These are phyloP conservation scores for Eudasyphora cyanicolor DNA, from an alignment of 2,888 invertebrate species.

Conservation along the genomic window DNA sequence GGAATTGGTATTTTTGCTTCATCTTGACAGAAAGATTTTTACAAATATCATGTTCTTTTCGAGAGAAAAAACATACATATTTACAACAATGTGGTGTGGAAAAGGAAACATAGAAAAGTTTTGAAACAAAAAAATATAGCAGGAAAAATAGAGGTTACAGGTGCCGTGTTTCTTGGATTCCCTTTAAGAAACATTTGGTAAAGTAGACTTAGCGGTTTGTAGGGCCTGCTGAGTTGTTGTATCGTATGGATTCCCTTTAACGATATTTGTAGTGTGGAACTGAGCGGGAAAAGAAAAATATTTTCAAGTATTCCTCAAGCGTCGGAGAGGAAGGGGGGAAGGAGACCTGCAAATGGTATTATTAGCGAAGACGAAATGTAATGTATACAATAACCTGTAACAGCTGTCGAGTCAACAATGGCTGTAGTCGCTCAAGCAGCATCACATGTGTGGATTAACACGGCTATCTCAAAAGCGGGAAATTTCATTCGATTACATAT, in stretches of 20 bases:
- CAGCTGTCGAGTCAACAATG: constrained; percentile 56
- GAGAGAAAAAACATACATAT: constrained; percentile 18
- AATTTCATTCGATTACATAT: background rate
- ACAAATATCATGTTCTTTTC: constrained; percentile 10
- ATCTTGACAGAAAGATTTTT: background rate
- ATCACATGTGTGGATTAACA: background rate
- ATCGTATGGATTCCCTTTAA: constrained; percentile 77
- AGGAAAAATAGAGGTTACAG: constrained; percentile 58
- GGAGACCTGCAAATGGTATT: constrained; percentile 58
- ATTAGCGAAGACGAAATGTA: constrained; percentile 54
- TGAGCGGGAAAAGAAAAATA: constrained; percentile 55
- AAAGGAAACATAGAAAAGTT: constrained; percentile 41
- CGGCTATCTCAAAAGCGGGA: background rate
- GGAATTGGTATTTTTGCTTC: background rate
- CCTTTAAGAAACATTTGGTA: constrained; percentile 75
- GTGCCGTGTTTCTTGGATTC: constrained; percentile 77
- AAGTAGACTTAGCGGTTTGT: constrained; percentile 52
- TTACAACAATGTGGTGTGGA: constrained; percentile 14
- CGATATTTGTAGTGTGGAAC: constrained; percentile 69
- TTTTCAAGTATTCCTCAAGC: constrained; percentile 46
- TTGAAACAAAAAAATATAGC: constrained; percentile 57
- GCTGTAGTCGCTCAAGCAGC: constrained; percentile 55
- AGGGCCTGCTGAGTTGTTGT: constrained; percentile 66
- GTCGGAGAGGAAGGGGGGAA: constrained; percentile 33
- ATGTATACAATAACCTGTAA: constrained; percentile 53